These are phyloP conservation scores for Eilema griseolum DNA, from an alignment of 2,888 invertebrate genomes.

Conservation along the genomic window DNA sequence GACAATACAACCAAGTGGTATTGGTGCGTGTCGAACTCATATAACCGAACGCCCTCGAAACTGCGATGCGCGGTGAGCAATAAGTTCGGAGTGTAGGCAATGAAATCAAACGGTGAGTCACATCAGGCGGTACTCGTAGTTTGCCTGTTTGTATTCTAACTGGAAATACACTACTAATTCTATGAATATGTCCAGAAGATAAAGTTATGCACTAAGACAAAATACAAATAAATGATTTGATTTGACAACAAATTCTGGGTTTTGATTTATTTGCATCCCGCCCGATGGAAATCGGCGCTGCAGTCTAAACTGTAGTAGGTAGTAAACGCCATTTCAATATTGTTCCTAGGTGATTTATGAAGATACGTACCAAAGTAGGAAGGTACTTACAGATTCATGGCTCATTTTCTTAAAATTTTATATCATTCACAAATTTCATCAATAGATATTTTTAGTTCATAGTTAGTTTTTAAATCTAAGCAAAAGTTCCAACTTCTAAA, in stretches of 20 bases:
- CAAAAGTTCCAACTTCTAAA: too few relatives aligned
- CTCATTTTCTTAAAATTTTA: too few relatives aligned
- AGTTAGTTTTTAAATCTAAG: too few relatives aligned
- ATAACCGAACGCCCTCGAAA: slow-evolving; percentile 11
- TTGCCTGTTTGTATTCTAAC: background rate
- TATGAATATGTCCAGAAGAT: background rate
- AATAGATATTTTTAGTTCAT: background rate
- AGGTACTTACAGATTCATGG: too few relatives aligned
- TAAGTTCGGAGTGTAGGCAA: background rate
- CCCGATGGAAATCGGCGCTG: too few relatives aligned
- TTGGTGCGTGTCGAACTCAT: slow-evolving; percentile 48
- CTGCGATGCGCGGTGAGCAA: slow-evolving; percentile 3
- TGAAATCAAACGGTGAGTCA: slow-evolving; percentile 1
- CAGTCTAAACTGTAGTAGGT: too few relatives aligned
- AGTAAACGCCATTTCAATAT: too few relatives aligned
- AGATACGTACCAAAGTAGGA: too few relatives aligned
- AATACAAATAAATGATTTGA: too few relatives aligned
- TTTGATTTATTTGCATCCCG: too few relatives aligned
- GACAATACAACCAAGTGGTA: background rate
- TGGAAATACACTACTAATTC: background rate
- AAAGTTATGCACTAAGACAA: too few relatives aligned
- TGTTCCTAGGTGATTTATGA: too few relatives aligned
- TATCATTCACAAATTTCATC: background rate
- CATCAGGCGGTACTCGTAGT: background rate
- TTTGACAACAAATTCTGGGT: background rate